Conservation (phyloP, 2,888 invertebrate species). For the Calameuta idolon region DNA sequence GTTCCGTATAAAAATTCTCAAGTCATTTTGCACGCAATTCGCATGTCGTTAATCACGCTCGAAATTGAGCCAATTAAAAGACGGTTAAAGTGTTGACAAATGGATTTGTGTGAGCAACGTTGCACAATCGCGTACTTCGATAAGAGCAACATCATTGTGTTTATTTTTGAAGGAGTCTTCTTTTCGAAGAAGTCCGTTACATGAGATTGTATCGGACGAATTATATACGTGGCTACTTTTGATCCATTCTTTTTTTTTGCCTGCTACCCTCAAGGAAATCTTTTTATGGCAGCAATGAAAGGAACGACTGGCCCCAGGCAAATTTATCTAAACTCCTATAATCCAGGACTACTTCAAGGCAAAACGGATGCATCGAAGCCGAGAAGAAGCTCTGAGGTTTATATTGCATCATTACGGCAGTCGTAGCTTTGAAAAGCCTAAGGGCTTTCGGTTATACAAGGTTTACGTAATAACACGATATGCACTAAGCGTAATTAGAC, state of each 20-base stretch:
- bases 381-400: background rate
- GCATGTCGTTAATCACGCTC: conserved; percentile 23
- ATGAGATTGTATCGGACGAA: background rate
- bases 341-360: background rate
- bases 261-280: background rate
- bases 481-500: background rate
- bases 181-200: background rate
- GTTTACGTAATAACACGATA: background rate
- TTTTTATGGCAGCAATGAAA: background rate
- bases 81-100: background rate
- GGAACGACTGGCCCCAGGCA: background rate
- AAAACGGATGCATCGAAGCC: background rate
- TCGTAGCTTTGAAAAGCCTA: background rate
- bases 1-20: conserved; percentile 4
- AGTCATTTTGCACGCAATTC: conserved; percentile 24
- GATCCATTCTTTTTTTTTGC: background rate
- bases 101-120: background rate
- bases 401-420: background rate
- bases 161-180: background rate
- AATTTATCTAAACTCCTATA: background rate
- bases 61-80: conserved; percentile 4
- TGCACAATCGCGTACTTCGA: background rate
- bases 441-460: background rate
- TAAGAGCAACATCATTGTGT: background rate
- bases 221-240: background rate